phyloP scores from a whole-genome alignment of 2,888 invertebrate genomes.

The Corythucha ciliata region DNA sequence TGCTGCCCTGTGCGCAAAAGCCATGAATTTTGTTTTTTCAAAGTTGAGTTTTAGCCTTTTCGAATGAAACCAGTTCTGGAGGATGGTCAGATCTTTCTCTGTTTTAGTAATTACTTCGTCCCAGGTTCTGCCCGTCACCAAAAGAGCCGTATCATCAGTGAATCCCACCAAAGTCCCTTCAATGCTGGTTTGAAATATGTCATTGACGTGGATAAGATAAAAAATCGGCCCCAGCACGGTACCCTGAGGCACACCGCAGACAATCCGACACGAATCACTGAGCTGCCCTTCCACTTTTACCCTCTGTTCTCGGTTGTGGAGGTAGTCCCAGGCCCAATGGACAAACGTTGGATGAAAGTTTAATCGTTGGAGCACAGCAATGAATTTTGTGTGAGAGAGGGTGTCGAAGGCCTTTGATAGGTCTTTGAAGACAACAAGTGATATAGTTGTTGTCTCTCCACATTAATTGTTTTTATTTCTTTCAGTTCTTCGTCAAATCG shows the following conservation, averaged over 20 bases:
- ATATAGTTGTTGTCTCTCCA: not conserved
- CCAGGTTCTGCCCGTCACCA: constrained; percentile 4
- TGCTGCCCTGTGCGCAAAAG: constrained; percentile 7
- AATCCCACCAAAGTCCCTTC: constrained; percentile 6
- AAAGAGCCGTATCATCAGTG: constrained; percentile 4
- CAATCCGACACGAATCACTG: not conserved
- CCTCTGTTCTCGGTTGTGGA: constrained; percentile 10
- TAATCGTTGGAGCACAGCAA: not conserved
- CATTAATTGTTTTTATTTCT: constrained; percentile 1
- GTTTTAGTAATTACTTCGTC: constrained; percentile 7
- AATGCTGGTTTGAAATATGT: not conserved
- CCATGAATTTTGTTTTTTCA: constrained; percentile 11
- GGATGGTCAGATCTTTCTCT: constrained; percentile 10
- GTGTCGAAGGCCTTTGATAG: not conserved
- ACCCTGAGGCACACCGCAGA: constrained; percentile 13
- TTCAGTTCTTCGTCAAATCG: not conserved
- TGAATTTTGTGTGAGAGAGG: not conserved
- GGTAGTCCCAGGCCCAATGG: constrained; percentile 8
- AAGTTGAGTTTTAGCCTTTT: not conserved
- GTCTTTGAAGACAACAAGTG: constrained; percentile 9
- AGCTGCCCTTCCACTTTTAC: constrained; percentile 6
- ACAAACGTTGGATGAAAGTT: constrained; percentile 10
- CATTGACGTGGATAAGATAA: constrained; percentile 6
- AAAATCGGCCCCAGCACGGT: constrained; percentile 7
- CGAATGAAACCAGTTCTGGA: constrained; percentile 6